Evolutionary conservation across 2,888 invertebrate genomes (phyloP).

Genomic region (Byasa hedistus): DNA sequence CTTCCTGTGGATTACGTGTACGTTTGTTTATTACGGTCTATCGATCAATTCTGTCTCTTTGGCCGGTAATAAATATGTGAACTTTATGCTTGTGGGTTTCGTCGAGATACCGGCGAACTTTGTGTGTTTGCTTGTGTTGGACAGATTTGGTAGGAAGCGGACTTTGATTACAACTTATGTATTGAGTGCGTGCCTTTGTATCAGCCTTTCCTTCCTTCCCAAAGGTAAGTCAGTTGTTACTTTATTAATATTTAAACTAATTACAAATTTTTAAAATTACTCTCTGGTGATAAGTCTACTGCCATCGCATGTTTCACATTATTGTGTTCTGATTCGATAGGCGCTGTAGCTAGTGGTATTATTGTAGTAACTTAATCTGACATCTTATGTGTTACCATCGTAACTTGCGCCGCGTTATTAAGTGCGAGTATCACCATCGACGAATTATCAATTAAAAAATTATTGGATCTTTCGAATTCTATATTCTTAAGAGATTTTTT

Average conservation of each 20-base stretch:
- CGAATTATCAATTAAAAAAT: too few relatives aligned
- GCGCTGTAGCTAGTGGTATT: too few relatives aligned
- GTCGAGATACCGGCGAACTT: slow-evolving; percentile 88
- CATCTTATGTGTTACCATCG: too few relatives aligned
- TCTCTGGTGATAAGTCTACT: too few relatives aligned
- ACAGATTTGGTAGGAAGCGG: slow-evolving; percentile 82
- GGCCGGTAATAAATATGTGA: slow-evolving; percentile 87
- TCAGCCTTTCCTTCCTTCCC: slow-evolving; percentile 81
- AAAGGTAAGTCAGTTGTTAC: slow-evolving; percentile 61
- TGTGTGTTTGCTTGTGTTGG: slow-evolving; percentile 81
- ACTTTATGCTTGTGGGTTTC: slow-evolving; percentile 83
- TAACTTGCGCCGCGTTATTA: too few relatives aligned
- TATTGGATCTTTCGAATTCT: too few relatives aligned
- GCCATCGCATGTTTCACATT: too few relatives aligned
- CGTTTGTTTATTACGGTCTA: slow-evolving; percentile 89
- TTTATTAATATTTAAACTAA: neutral
- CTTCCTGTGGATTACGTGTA: slow-evolving; percentile 88
- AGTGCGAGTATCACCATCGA: too few relatives aligned
- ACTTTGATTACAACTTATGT: slow-evolving; percentile 82
- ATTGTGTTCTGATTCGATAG: too few relatives aligned
- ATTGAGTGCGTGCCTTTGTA: slow-evolving; percentile 82
- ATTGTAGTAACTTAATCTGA: too few relatives aligned
- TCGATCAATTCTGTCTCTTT: slow-evolving; percentile 88
- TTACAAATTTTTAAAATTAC: too few relatives aligned
- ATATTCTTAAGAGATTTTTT: too few relatives aligned